Conservation (phyloP, 2,797 vertebrate species). For the Cossypha niveicapilla region DNA sequence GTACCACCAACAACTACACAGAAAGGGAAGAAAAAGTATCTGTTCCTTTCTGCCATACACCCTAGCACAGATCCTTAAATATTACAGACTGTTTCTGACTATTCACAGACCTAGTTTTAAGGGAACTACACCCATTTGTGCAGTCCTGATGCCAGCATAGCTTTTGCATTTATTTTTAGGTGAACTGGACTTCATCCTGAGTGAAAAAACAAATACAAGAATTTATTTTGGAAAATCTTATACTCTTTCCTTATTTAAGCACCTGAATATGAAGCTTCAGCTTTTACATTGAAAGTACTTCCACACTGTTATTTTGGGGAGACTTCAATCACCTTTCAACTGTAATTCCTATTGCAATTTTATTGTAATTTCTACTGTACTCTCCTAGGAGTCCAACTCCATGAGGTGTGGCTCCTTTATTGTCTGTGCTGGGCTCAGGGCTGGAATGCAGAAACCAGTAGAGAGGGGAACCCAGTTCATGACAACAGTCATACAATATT, state of each 20-base stretch:
- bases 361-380: not conserved
- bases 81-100: not conserved
- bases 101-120: not conserved
- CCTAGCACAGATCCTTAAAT: not conserved
- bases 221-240: not conserved
- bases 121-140: not conserved
- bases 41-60: not conserved
- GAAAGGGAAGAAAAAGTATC: not conserved
- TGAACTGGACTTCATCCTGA: not conserved
- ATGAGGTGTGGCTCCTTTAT: not conserved
- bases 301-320: not conserved
- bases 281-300: not conserved
- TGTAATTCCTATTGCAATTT: not conserved
- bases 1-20: not conserved
- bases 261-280: not conserved
- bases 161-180: slow-evolving; percentile 50
- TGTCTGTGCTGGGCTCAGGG: fast-evolving
- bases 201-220: not conserved
- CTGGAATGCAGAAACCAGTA: not conserved
- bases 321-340: not conserved
- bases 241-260: not conserved
- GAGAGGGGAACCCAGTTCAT: not conserved
- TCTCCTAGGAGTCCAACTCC: not conserved
- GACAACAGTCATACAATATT: not conserved
- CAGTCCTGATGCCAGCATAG: not conserved